Evolutionary conservation across 64 coral and sea anemone species (phyloP), one percentile per base, ranked within the genome.

Genomic region (Actinia tenebrosa): DNA sequence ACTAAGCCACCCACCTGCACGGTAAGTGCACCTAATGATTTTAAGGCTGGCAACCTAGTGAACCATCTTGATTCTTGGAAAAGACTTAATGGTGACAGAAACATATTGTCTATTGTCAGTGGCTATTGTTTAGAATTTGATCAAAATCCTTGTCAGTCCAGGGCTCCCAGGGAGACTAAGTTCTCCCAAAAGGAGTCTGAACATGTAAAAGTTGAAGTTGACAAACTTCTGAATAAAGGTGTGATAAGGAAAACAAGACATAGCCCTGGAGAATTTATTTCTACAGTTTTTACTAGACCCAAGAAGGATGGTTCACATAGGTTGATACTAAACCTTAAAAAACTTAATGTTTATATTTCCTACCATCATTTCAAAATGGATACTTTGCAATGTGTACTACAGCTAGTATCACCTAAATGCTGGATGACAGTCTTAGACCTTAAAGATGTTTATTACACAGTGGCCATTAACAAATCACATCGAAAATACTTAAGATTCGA

Each of bases 401-500:
- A 68, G 19, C 42, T 83, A 14, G 54, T 88, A n/a, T 17, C 72
- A 46, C 53, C 72, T 56, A 43, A 80, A 23, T 83, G 88, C 30
- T 89, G 62, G 53, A 89, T 69, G 78, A 79, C 78, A 47, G 50
- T 43, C 20, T 16, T 89, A n/a, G 79, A 66, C 60, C 23, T 89
- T 45, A 87, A 87, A 25, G 85, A 87, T 71, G 85, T 47, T 13
- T 87, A 87, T 68, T 37, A 87, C 19, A 47, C 56, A 16, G 56
- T 89, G 44, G 18, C 78, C 7, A 69, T 89, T 23, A 56, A 63
- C 0, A 71, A 23, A 7, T 79, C 58, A 81, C 79, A 92, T 64
- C 53, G 79, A 79, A 92, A 84, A 69, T 92, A 53, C 68, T 80
- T 92, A 53, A 92, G 64, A 84, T 92, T 92, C 83, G 83, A 84